Conservation (phyloP, 2,888 invertebrate species). For the Orthonevra nobilis region DNA sequence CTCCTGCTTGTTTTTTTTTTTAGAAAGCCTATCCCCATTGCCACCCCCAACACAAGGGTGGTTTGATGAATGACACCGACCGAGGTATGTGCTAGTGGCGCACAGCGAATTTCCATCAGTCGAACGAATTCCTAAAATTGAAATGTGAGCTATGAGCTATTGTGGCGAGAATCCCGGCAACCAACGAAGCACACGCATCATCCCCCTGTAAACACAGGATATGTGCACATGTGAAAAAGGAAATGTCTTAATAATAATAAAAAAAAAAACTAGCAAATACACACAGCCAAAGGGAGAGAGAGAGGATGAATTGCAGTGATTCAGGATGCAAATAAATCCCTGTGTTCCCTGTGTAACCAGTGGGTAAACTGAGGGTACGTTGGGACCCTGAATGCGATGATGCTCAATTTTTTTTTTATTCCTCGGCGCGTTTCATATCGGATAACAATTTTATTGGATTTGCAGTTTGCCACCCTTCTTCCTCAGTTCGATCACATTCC, state of each 20-base stretch:
- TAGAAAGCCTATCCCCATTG: conserved; percentile 15
- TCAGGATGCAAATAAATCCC: conserved; percentile 61
- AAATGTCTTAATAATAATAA: conserved; percentile 63
- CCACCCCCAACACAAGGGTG: neutral
- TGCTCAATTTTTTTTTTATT: neutral
- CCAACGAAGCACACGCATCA: conserved; percentile 13
- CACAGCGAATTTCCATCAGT: conserved; percentile 47
- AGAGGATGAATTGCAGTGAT: conserved; percentile 62
- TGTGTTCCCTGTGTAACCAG: neutral
- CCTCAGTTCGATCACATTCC: conserved; percentile 16
- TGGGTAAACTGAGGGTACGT: conserved; percentile 51
- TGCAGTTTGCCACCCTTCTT: conserved; percentile 50
- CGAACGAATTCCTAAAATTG: conserved; percentile 64
- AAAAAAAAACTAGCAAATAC: neutral
- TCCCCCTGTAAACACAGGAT: neutral
- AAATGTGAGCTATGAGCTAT: conserved; percentile 57
- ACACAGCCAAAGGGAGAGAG: neutral
- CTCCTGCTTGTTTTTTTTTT: no score
- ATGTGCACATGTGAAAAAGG: conserved; percentile 1
- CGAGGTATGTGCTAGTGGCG: neutral
- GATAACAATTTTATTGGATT: conserved; percentile 70
- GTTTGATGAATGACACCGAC: conserved; percentile 40
- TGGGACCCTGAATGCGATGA: conserved; percentile 18
- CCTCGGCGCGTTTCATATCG: conserved; percentile 48
- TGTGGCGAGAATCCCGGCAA: conserved; percentile 47